Conservation (phyloP, 1,140 invertebrate species). For the Heterodera schachtii region DNA sequence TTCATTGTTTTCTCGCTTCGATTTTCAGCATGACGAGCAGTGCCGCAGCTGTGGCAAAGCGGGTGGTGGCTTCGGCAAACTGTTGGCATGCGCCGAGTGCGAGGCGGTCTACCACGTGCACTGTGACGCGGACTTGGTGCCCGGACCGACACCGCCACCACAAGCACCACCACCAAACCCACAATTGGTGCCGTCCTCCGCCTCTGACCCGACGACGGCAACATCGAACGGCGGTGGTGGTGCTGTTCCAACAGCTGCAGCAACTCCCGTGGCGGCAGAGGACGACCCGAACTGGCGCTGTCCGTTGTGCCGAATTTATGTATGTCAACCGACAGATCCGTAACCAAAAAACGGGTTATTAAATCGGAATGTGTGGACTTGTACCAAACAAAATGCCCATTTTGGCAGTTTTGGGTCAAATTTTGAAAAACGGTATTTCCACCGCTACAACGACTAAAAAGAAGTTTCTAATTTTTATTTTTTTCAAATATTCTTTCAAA, state of each 20-base stretch:
- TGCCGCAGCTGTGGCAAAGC: conserved; percentile 82
- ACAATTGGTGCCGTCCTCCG: too few relatives aligned
- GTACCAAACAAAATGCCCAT: neutral
- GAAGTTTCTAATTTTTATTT: too few relatives aligned
- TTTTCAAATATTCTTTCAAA: too few relatives aligned
- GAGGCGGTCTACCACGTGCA: conserved; percentile 53
- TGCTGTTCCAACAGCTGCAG: neutral
- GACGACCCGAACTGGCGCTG: conserved; percentile 36
- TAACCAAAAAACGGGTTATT: neutral
- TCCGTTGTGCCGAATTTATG: conserved; percentile 31
- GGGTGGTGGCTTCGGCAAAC: conserved; percentile 25
- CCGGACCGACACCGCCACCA: neutral
- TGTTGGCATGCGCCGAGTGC: conserved; percentile 50
- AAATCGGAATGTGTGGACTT: neutral
- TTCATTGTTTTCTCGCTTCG: conserved; percentile 2
- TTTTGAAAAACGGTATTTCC: too few relatives aligned
- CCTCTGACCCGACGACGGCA: neutral
- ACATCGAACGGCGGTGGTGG: too few relatives aligned
- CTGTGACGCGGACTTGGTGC: conserved; percentile 35
- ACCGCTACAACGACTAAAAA: too few relatives aligned
- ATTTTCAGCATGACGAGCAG: conserved; percentile 77
- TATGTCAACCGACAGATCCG: neutral
- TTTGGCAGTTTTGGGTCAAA: too few relatives aligned
- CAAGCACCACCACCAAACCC: conserved; percentile 1
- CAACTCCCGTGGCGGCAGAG: neutral